These are phyloP conservation scores for Crenuchus spilurus DNA, from an alignment of 2,797 vertebrate genomes.

Conservation along the genomic window DNA sequence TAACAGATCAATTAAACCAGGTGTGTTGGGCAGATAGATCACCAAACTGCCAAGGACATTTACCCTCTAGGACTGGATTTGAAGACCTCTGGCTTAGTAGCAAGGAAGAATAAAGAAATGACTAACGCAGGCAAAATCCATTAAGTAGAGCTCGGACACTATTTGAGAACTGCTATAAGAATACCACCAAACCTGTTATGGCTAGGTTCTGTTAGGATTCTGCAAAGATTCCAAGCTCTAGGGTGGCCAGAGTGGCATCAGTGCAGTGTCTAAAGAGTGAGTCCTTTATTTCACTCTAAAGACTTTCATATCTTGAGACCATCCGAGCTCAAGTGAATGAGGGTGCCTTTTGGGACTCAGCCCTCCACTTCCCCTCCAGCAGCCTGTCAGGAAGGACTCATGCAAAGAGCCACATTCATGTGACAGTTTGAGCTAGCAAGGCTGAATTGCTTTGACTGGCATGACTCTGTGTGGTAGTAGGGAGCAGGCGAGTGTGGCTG, in stretches of 20 bases:
- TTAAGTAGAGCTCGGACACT: too few relatives aligned
- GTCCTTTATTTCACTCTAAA: conserved; percentile 37
- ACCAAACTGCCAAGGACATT: too few relatives aligned
- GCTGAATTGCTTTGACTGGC: conserved; percentile 54
- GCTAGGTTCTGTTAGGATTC: background rate
- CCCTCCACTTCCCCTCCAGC: conserved; percentile 45
- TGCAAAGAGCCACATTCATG: conserved; percentile 54
- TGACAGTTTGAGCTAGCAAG: conserved; percentile 47
- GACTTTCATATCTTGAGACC: conserved; percentile 34
- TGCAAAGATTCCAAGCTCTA: background rate
- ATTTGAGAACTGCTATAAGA: too few relatives aligned
- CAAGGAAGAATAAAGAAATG: too few relatives aligned
- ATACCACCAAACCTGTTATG: too few relatives aligned
- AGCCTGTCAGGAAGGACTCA: conserved; percentile 47
- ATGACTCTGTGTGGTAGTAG: conserved; percentile 36
- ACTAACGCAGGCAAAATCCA: too few relatives aligned
- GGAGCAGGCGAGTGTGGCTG: conserved; percentile 41
- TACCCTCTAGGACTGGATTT: too few relatives aligned
- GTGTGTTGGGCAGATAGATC: too few relatives aligned
- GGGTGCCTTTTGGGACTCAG: conserved; percentile 49
- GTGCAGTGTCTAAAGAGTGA: too few relatives aligned
- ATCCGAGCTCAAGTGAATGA: conserved; percentile 37
- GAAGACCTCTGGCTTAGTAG: too few relatives aligned
- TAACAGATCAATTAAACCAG: too few relatives aligned
- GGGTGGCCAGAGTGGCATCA: background rate